Conservation (phyloP, 92 coral and sea anemone species). For the Epizoanthus rinbou region DNA sequence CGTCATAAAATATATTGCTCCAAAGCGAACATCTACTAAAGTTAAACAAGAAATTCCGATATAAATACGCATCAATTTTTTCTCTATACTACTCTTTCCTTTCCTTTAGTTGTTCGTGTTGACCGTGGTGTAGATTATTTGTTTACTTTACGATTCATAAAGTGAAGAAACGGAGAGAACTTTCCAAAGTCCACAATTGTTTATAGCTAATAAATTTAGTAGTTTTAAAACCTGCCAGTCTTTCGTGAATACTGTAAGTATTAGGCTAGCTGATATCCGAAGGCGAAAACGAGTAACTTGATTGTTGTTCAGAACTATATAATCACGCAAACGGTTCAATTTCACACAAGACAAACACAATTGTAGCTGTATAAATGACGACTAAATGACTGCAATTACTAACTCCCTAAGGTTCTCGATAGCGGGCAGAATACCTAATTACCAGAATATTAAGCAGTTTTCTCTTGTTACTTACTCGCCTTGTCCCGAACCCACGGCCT, state of each 20-base stretch:
- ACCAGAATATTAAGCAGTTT: background rate
- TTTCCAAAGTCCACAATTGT: background rate
- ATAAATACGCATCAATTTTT: background rate
- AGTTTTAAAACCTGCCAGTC: background rate
- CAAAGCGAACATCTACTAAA: background rate
- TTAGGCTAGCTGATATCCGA: background rate
- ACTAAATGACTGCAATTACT: background rate
- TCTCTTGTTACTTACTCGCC: background rate
- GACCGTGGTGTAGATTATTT: background rate
- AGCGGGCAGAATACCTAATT: background rate
- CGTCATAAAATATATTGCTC: background rate
- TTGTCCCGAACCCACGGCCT: constrained; percentile 26
- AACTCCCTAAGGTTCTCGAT: background rate
- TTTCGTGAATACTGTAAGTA: background rate
- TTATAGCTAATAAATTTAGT: background rate
- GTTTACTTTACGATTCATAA: constrained; percentile 1
- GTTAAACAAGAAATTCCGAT: background rate
- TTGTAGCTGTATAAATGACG: background rate
- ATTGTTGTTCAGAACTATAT: background rate
- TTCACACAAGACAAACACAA: constrained; percentile 12
- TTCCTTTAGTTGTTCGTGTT: background rate
- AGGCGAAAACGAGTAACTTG: background rate
- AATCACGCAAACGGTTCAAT: background rate
- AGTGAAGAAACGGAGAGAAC: background rate
- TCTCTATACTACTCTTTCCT: background rate